A percentile compares a stretch with the other conserved stretches of the same genome.
These are phyloP conservation scores for Tychaedon coryphoeus DNA, from an alignment of 2,113 vertebrate species.

Conservation along the genomic window DNA sequence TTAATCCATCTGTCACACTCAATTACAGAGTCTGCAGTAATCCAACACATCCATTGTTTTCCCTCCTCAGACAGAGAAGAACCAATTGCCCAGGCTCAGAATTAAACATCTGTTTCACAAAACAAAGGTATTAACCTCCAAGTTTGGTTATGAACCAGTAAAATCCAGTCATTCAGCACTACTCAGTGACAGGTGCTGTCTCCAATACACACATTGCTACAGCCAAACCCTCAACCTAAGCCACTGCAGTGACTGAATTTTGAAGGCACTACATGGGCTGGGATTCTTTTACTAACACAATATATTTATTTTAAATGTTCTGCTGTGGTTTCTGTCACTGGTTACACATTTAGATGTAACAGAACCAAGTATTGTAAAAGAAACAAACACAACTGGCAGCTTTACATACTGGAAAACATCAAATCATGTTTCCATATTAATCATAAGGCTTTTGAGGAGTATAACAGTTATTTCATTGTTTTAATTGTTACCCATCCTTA, in stretches of 20 bases:
- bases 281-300: neutral
- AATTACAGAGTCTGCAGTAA: constrained; percentile 19
- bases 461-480: neutral
- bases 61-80: neutral
- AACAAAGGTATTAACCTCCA: constrained; percentile 41
- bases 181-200: neutral
- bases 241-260: neutral
- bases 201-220: constrained; percentile 24
- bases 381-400: neutral
- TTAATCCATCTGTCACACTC: constrained; percentile 44
- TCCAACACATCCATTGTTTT: neutral
- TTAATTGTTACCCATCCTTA: neutral
- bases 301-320: neutral
- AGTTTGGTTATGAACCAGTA: constrained; percentile 4
- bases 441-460: neutral
- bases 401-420: neutral
- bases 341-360: neutral
- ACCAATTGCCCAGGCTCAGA: neutral
- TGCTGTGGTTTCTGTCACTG: neutral
- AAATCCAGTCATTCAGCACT: neutral
- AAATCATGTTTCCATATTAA: neutral
- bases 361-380: neutral
- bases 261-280: neutral
- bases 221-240: neutral
- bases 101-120: constrained; percentile 42